Evolutionary conservation across 1,140 invertebrate genomes (phyloP).

Genomic region (Theocolax elegans): DNA sequence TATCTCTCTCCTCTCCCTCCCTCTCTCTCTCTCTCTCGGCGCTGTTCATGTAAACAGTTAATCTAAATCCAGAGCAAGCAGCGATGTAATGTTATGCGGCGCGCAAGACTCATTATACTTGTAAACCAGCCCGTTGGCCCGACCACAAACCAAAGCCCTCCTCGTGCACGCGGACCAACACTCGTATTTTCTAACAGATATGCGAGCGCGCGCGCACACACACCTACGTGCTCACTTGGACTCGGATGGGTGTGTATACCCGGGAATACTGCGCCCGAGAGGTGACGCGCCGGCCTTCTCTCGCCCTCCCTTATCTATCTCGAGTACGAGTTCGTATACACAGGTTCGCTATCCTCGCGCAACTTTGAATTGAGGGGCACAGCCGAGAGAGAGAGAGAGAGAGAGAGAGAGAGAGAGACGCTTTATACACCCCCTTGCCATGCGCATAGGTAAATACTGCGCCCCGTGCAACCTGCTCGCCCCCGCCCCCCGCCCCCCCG

Average conservation of each 20-base stretch:
- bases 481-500: too few species aligned
- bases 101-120: conserved; percentile 70
- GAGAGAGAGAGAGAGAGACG: neutral
- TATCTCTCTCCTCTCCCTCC: neutral
- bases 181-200: conserved; percentile 46
- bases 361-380: neutral
- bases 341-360: neutral
- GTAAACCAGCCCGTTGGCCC: conserved; percentile 65
- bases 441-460: conserved; percentile 33
- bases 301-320: neutral
- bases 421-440: conserved; percentile 11
- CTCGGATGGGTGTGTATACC: too few species aligned
- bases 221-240: too few species aligned
- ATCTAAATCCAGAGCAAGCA: conserved; percentile 69
- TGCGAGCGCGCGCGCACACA: too few species aligned
- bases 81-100: conserved; percentile 68
- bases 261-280: too few species aligned
- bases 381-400: neutral
- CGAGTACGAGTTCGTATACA: neutral
- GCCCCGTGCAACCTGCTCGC: too few species aligned
- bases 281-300: too few species aligned
- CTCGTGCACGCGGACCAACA: conserved; percentile 30
- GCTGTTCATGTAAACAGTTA: conserved; percentile 66
- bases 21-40: conserved; percentile 39
- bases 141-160: conserved; percentile 54